Evolutionary conservation across 2,888 invertebrate genomes (phyloP).

Genomic region (Conomelus anceps): DNA sequence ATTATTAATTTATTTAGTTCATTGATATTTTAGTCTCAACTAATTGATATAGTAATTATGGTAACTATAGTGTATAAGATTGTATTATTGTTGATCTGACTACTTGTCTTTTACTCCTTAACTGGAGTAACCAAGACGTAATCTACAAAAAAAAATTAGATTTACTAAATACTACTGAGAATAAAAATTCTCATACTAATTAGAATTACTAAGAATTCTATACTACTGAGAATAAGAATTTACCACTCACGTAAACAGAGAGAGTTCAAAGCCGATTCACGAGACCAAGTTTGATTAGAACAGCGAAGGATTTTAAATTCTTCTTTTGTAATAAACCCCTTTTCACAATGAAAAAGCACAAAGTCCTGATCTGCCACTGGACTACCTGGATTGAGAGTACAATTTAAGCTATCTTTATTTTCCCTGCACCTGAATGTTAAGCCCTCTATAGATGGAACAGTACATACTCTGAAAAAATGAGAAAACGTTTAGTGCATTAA

Average conservation of each 20-base stretch:
- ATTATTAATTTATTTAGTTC: too few species aligned
- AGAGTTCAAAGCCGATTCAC: not conserved
- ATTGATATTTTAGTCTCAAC: too few species aligned
- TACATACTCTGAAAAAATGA: not conserved
- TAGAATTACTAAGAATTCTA: not conserved
- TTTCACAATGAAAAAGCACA: not conserved
- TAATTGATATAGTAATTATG: too few species aligned
- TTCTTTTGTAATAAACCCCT: not conserved
- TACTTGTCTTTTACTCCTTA: too few species aligned
- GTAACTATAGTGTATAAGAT: too few species aligned
- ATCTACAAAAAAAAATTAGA: too few species aligned
- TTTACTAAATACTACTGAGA: too few species aligned
- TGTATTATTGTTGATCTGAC: too few species aligned
- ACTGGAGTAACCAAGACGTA: too few species aligned
- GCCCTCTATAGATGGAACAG: not conserved
- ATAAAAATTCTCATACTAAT: too few species aligned
- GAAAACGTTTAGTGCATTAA: not conserved
- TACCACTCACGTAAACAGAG: not conserved
- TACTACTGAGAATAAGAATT: not conserved
- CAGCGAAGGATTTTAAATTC: not conserved
- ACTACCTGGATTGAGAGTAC: not conserved
- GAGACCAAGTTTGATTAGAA: not conserved
- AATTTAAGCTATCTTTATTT: not conserved
- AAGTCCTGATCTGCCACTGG: not conserved
- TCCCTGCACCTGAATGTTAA: not conserved